A percentile compares a stretch with the other conserved stretches of the same genome.
Evolutionary conservation across 2,797 vertebrate genomes (phyloP).

Genomic region (Lepidocolaptes lacrymiger): DNA sequence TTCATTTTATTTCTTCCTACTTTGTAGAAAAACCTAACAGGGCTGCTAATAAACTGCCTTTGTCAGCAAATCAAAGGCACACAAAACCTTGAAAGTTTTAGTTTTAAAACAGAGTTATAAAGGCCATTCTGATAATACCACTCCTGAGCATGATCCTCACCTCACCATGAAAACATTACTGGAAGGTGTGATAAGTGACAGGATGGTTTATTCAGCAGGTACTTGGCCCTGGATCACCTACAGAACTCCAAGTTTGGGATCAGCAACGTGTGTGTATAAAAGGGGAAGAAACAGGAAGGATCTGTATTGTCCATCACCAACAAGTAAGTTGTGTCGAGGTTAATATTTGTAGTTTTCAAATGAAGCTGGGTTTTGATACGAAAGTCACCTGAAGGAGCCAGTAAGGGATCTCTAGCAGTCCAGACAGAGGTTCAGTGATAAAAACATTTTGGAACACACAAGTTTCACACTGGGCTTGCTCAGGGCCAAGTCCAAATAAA

Average conservation of each 20-base stretch:
- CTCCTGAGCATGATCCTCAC: neutral
- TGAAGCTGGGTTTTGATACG: neutral
- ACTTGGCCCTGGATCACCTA: accelerated
- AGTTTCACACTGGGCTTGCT: neutral
- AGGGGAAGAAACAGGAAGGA: neutral
- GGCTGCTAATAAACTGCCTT: neutral
- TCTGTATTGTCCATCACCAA: neutral
- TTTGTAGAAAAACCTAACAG: neutral
- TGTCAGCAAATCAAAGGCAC: neutral
- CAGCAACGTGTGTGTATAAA: neutral
- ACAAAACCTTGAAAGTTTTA: neutral
- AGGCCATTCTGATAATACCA: neutral
- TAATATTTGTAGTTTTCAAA: neutral
- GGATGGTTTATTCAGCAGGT: neutral
- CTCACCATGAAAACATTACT: neutral
- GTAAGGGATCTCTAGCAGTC: too few species aligned
- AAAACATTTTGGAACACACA: neutral
- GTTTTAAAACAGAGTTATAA: neutral
- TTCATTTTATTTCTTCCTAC: neutral
- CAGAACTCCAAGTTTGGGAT: neutral
- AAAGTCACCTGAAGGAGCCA: neutral
- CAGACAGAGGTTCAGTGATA: neutral
- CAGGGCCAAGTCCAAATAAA: neutral
- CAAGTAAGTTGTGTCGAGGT: neutral
- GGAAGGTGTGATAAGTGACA: neutral